Evolutionary conservation across 2,888 invertebrate species (phyloP), one percentile per base, ranked within the genome.

Genomic region (Lathronympha strigana): DNA sequence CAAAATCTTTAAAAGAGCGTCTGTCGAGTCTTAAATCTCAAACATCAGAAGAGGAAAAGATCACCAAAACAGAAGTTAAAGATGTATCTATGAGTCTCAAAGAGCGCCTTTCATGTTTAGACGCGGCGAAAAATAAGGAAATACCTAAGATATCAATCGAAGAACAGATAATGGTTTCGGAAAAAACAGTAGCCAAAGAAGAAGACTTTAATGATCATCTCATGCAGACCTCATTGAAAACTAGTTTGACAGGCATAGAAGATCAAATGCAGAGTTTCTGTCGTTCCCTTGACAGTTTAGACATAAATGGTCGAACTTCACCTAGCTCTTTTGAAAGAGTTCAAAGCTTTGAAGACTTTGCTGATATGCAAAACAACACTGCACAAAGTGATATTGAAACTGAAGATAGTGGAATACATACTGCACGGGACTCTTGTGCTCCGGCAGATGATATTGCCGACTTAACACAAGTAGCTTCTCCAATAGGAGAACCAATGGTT

Each of bases 321-420:
- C 87, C 93, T 31, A 93, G 81, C 72, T 90, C 93, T 5, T 94
- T 94, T 72, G 94, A 94, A 72, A 91, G 94, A 70, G 93, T 94
- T 58, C 94, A 95, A 82, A 94, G 94, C 76, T 84, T 94, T 67
- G 94, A 94, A 83, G 94, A 94, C 72, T 91, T 95, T 69, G 87
- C 92, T n/a, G 95, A 95, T 73, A 89, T 95, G 78, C 92, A 94
- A 71, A 90, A 90, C 69, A 90, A 89, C 68, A 90, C 89, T 38
- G 93, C 93, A 51, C 92, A 92, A 66, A 93, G 93, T 69, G 93
- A 95, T 72, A 94, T 94, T 47, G 95, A 95, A 82, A 93, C 94
- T 43, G 96, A 97, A 84, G 96, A 97, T 78, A 95, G 95, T 69
- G 96, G 95, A 2, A 95, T 96, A 69, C 96, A 96, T 73, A 95